Base-by-base conservation (phyloP, 2,113 vertebrate genomes). In the Saimiri boliviensis region DNA sequence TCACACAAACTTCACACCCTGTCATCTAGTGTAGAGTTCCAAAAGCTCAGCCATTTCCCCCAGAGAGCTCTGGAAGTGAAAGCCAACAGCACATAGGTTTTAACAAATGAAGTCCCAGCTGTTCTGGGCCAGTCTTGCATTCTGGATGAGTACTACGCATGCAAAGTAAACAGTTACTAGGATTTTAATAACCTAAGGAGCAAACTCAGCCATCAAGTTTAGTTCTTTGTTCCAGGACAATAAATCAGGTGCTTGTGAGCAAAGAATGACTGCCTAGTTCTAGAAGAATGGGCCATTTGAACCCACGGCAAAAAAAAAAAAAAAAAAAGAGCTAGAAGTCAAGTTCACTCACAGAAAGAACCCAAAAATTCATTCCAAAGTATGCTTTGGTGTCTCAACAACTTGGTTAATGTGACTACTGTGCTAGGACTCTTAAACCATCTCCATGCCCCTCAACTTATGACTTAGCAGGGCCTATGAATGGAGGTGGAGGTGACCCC, bases 81-180 rank as follows among this genome's bases (percentile, higher is more conserved):
- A 56, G 6, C 49, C 63, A 47, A 79, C 5, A 17, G 27, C 10
- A 79, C 23, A 19, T 0, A 32, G 30, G 19, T 32, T 10, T 32
- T 63, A 1, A 77, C 7, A 40, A n/a, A 10, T 19, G 32, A 56
- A 14, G 0, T 0, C 10, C 27, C 42, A 17, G 8, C 42, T 49
- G 6, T 25, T 12, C 42, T 1, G 0, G 42, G 6, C 13, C 37
- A 73, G 2, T 8, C 0, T 35, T 0, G 0, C 32, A 58, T 20
- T 1, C 21, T 7, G 30, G 6, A 40, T 16, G 23, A 89, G 25
- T 12, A 8, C 1, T 6, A 4, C 14, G 6, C 5, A 19, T 8
- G 5, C 9, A 40, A 54, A 21, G n/a, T 6, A 16, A 60, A 30
- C 2, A 8, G 30, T 25, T 47, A 32, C 7, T n/a, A 12, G 30